Percentiles rank a stretch among this genome's conserved stretches.
Conservation (phyloP, 1,140 invertebrate species). For the Calosoma granatense region DNA sequence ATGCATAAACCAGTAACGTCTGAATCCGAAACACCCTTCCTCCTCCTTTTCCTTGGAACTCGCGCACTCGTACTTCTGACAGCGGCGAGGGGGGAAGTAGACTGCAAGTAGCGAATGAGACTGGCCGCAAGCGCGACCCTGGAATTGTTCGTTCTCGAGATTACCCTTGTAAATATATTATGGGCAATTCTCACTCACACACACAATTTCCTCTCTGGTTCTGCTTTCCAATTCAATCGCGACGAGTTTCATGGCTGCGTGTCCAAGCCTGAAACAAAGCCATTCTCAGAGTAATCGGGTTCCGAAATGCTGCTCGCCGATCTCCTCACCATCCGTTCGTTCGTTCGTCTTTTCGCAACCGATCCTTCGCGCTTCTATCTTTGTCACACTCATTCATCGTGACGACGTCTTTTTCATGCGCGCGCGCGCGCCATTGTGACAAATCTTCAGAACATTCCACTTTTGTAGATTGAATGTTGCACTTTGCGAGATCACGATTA, state of each 20-base stretch:
- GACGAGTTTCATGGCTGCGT: constrained; percentile 21
- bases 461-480: not conserved
- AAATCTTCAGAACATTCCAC: not conserved
- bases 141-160: constrained; percentile 15
- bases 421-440: not conserved
- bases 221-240: constrained; percentile 26
- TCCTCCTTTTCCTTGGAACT: too few species aligned
- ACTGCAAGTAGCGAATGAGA: not conserved
- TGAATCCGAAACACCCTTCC: not conserved
- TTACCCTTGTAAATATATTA: constrained; percentile 30
- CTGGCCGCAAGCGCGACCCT: constrained; percentile 15
- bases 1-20: constrained; percentile 18
- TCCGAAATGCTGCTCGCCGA: too few species aligned
- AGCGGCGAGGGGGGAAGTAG: not conserved
- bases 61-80: too few species aligned
- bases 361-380: not conserved
- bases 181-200: constrained; percentile 25
- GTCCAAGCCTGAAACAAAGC: constrained; percentile 18
- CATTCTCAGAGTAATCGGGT: too few species aligned
- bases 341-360: not conserved
- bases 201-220: too few species aligned
- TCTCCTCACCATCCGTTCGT: not conserved
- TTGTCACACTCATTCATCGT: not conserved
- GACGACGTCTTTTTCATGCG: not conserved
- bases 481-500: not conserved